Percentiles rank a stretch among this genome's conserved stretches.
Evolutionary conservation across 2,797 vertebrate genomes (phyloP).

Genomic region (Gephyroberyx darwinii): DNA sequence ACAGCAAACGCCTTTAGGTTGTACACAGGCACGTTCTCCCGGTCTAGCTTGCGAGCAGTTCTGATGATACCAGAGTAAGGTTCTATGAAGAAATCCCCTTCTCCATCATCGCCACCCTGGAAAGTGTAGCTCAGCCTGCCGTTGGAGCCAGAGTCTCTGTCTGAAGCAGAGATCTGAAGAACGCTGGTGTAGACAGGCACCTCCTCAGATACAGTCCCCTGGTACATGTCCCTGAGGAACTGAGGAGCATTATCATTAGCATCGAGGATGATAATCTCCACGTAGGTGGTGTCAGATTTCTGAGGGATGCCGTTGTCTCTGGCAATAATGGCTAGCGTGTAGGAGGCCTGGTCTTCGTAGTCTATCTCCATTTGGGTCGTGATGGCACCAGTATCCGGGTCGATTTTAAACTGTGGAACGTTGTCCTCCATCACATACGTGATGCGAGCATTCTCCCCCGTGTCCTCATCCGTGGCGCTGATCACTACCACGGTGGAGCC

Average conservation of each 20-base stretch:
- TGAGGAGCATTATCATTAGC: constrained; percentile 93
- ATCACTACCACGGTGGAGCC: constrained; percentile 91
- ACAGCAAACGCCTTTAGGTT: constrained; percentile 90
- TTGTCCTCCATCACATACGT: constrained; percentile 95
- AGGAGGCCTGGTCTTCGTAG: constrained; percentile 94
- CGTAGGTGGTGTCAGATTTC: constrained; percentile 94
- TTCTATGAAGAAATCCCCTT: constrained; percentile 95
- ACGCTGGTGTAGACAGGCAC: constrained; percentile 90
- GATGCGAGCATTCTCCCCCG: constrained; percentile 94
- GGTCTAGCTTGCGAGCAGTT: constrained; percentile 90
- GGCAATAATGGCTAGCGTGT: constrained; percentile 93
- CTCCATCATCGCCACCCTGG: constrained; percentile 92
- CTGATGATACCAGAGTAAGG: constrained; percentile 94
- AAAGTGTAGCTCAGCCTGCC: constrained; percentile 93
- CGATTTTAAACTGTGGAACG: constrained; percentile 94
- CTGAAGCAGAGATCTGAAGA: constrained; percentile 93
- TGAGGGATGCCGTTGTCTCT: constrained; percentile 96
- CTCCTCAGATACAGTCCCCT: constrained; percentile 91
- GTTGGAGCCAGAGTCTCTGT: constrained; percentile 91
- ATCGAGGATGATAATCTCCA: constrained; percentile 93
- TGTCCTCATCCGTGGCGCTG: constrained; percentile 94
- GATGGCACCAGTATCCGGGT: constrained; percentile 90
- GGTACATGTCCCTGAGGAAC: constrained; percentile 90
- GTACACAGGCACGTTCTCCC: constrained; percentile 93
- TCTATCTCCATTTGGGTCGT: constrained; percentile 93